Evolutionary conservation across 2,113 vertebrate genomes (phyloP).

Genomic region (Podocnemis expansa): DNA sequence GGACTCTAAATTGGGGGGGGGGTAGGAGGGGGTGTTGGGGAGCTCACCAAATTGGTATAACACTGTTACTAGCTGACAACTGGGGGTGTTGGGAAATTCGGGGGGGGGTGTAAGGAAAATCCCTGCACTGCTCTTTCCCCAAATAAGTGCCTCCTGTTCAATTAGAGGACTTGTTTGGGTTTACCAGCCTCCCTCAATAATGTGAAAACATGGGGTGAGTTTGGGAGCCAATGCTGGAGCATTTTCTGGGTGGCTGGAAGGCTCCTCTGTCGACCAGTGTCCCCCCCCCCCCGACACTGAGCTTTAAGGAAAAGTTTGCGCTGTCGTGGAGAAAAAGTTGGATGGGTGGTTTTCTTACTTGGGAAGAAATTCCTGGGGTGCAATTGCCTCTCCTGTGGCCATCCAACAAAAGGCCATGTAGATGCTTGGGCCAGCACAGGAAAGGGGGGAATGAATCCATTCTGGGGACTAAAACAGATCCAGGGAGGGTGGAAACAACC

Average conservation of each 20-base stretch:
- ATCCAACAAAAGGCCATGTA: conserved; percentile 73
- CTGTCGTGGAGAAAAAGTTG: conserved; percentile 78
- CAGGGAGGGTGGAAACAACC: conserved; percentile 41
- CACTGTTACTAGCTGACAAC: too few relatives aligned
- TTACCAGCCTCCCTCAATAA: conserved; percentile 78
- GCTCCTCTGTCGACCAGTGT: conserved; percentile 74
- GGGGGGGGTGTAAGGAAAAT: too few relatives aligned
- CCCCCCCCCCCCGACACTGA: conserved; percentile 78
- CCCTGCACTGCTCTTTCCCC: too few relatives aligned
- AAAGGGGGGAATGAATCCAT: conserved; percentile 75
- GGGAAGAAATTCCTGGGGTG: conserved; percentile 80
- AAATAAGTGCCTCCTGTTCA: too few relatives aligned
- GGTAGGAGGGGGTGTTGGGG: too few relatives aligned
- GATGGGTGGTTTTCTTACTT: conserved; percentile 82
- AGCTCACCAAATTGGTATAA: too few relatives aligned
- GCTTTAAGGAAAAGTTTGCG: conserved; percentile 84
- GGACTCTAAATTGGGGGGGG: too few relatives aligned
- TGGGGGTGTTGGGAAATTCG: too few relatives aligned
- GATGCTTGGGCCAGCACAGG: conserved; percentile 74
- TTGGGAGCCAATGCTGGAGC: conserved; percentile 49
- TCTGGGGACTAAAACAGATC: conserved; percentile 62
- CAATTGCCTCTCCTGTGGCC: conserved; percentile 81
- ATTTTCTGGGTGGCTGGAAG: too few relatives aligned
- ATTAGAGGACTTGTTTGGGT: conserved; percentile 75
- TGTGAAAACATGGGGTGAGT: conserved; percentile 59